A percentile compares a stretch with the other conserved stretches of the same genome.
Conservation (phyloP, 2,888 invertebrate genomes). For the Lamproptera curius region DNA sequence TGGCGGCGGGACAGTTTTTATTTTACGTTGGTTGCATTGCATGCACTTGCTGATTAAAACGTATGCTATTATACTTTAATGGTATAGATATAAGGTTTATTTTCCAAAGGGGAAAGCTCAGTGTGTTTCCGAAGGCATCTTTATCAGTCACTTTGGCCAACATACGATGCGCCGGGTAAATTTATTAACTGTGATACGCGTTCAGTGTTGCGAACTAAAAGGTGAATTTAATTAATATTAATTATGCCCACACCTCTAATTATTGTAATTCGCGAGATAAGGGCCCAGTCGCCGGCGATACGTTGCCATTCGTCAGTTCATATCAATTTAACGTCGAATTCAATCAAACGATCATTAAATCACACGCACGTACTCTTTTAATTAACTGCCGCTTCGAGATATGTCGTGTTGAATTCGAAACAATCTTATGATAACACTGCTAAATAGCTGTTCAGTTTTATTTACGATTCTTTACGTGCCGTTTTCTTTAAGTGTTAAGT, state of each 20-base stretch:
- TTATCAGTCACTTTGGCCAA: conserved; percentile 62
- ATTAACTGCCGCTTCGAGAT: conserved; percentile 1
- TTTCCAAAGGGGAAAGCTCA: conserved; percentile 19
- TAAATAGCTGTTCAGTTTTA: no score
- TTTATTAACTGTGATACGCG: conserved; percentile 78
- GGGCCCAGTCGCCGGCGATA: conserved; percentile 26
- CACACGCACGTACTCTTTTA: conserved; percentile 6
- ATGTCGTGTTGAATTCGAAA: no score
- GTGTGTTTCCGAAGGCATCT: conserved; percentile 53
- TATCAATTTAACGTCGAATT: conserved; percentile 20
- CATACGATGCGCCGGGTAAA: conserved; percentile 65
- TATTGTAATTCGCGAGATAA: conserved; percentile 73
- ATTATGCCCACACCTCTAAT: conserved; percentile 76
- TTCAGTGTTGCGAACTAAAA: conserved; percentile 73
- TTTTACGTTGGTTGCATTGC: background rate
- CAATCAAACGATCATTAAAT: conserved; percentile 15
- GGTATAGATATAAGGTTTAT: conserved; percentile 21
- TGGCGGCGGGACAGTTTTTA: conserved; percentile 22
- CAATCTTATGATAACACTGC: no score
- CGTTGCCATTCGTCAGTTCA: conserved; percentile 42
- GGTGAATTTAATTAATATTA: conserved; percentile 77
- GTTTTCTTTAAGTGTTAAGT: no score
- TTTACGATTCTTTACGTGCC: no score
- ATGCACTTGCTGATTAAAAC: conserved; percentile 3
- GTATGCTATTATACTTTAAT: conserved; percentile 2